These are phyloP conservation scores for Oryctolagus cuniculus DNA, from an alignment of 2,113 vertebrate species.

Conservation along the genomic window DNA sequence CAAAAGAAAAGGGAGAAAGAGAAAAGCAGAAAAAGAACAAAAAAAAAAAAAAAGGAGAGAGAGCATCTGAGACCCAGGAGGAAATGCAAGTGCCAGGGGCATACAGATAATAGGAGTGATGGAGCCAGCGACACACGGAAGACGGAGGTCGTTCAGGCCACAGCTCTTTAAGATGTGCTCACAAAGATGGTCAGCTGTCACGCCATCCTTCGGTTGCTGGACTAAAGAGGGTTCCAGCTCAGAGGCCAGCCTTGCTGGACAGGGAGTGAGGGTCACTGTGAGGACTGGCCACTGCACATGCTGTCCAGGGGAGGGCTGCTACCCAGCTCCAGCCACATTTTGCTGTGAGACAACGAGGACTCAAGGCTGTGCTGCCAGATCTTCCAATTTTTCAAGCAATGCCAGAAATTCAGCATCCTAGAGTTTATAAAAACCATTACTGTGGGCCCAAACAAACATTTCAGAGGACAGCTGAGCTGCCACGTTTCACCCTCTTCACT, in stretches of 20 bases:
- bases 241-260: rapidly evolving
- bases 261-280: rapidly evolving
- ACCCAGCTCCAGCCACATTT: rapidly evolving
- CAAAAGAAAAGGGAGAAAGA: not conserved
- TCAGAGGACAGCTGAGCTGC: rapidly evolving
- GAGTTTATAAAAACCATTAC: not conserved
- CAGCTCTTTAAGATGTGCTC: rapidly evolving
- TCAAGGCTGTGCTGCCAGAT: not conserved
- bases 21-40: not conserved
- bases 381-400: not conserved
- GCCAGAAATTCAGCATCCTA: not conserved
- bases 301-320: not conserved
- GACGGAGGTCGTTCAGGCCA: rapidly evolving
- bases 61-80: not conserved
- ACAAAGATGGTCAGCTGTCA: rapidly evolving
- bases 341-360: not conserved
- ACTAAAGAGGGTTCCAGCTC: rapidly evolving
- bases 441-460: not conserved
- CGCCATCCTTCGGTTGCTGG: rapidly evolving
- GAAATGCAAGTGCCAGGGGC: rapidly evolving
- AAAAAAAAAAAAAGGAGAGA: not conserved
- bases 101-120: rapidly evolving
- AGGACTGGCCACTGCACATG: too few species aligned
- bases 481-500: rapidly evolving
- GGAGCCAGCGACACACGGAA: not conserved